Evolutionary conservation across 2,113 vertebrate species (phyloP), one percentile per base, ranked within the genome.

Genomic region (Siniperca knerii): DNA sequence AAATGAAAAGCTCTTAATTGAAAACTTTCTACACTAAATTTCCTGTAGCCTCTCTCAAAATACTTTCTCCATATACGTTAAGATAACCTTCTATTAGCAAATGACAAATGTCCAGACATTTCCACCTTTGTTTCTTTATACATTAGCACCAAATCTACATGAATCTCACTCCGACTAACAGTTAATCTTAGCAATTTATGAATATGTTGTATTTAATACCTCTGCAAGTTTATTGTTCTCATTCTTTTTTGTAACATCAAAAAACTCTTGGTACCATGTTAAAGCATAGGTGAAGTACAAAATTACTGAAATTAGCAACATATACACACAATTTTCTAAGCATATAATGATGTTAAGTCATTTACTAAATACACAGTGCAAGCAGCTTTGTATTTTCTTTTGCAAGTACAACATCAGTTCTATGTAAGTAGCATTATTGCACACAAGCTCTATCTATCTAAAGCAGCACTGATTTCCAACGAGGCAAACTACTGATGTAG

Each of bases 81-180:
- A 88, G 90, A 86, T 83, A 79, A 83, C 58, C 37, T 81, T 46
- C 52, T n/a, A 48, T 73, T 54, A 40, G 67, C 57, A 79, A 79
- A 77, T 86, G 61, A 82, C 57, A 64, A 62, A 82, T 78, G 75
- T 90, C 62, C 50, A 55, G 29, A 82, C 54, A 84, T 79, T 66
- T 89, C 46, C 33, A 74, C 70, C 40, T 33, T 75, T 86, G 29
- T 79, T 86, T 88, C 70, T 91, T 93, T 91, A 87, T 89, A 94
- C 87, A 91, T 81, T 94, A 93, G 93, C 94, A 95, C 93, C 94
- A 91, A 89, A 88, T 89, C 77, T 84, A 90, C 81, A 89, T 67
- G n/a, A 76, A 79, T 82, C 44, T 86, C 60, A 72, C 50, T 72
- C 55, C 18, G 61, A 79, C 70, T 74, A 35, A 85, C 61, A 54